Evolutionary conservation across 2,113 vertebrate genomes (phyloP), one percentile per base, ranked within the genome.

Genomic region (Ptilorrhoa leucosticta): DNA sequence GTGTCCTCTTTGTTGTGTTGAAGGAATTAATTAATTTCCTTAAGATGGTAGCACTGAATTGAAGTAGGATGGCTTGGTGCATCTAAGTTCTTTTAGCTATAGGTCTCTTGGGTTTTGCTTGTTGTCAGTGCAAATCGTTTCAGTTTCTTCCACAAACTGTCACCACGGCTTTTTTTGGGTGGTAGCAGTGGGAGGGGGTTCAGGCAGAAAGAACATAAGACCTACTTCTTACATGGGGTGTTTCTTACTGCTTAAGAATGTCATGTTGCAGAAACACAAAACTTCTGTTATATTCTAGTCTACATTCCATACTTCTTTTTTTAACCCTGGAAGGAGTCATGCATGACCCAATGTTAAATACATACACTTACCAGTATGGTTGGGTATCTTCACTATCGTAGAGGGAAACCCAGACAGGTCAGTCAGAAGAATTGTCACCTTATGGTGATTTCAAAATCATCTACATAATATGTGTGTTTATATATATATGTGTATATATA

Each of bases 151-250:
- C 40, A 53, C 7, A 23, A 51, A 56, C 4, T 47, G 81, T 56
- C 11, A 45, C 3, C 13, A 17, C 7, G 37, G 9, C 1, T 35
- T 91, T 94, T 89, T 72, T 30, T 4, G 10, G 3, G 7, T 56
- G 12, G 4, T 11, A 39, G 26, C 10, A 27, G 44, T 0, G 0
- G 24, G 5, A 70, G 7, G 18, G 7, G 4, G 1, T 53, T 91
- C 5, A 30, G 13, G 17, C 11, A 77, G 21, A 69, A 72, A 76
- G 15, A 70, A 42, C 3, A 1, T 42, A 45, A 75, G 12, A 90
- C 5, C 4, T 68, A 60, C 20, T 72, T 28, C 45, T 50, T 50
- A 2, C 15, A 19, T 13, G 18, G 10, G 1, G 1, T 23, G 3
- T 63, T 78, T 78, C 42, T 73, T 57, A 50, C 35, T 77, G 30